Percentiles rank a stretch among this genome's conserved stretches.
Evolutionary conservation across 2,888 invertebrate species (phyloP).

Genomic region (Leucania comma): DNA sequence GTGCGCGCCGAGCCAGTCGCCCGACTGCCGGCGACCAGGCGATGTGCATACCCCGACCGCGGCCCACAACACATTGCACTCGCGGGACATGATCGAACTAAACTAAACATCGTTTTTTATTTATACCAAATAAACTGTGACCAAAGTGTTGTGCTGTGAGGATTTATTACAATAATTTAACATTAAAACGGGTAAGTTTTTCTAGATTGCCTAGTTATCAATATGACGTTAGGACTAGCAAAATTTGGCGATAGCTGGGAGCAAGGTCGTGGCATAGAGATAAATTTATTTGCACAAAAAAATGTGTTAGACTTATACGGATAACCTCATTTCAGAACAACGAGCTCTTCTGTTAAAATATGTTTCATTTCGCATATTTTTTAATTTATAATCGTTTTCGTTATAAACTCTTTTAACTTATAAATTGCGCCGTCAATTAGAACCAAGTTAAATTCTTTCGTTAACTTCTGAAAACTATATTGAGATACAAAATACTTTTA

Average conservation of each 20-base stretch:
- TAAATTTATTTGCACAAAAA: slow-evolving; percentile 90
- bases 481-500: slow-evolving; percentile 23
- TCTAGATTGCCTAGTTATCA: slow-evolving; percentile 79
- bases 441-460: slow-evolving; percentile 35
- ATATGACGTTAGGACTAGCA: slow-evolving; percentile 84
- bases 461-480: slow-evolving; percentile 49
- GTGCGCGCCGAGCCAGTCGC: slow-evolving; percentile 88
- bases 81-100: slow-evolving; percentile 66
- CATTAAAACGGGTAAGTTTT: slow-evolving; percentile 67
- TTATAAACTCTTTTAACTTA: slow-evolving; percentile 34
- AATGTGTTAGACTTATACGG: slow-evolving; percentile 87
- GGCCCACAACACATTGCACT: slow-evolving; percentile 72
- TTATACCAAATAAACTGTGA: slow-evolving; percentile 66
- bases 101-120: slow-evolving; percentile 61
- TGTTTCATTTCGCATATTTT: slow-evolving; percentile 61
- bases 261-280: slow-evolving; percentile 88
- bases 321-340: slow-evolving; percentile 89
- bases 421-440: slow-evolving; percentile 37
- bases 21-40: slow-evolving; percentile 84
- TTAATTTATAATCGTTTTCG: slow-evolving; percentile 53
- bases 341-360: slow-evolving; percentile 76
- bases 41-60: slow-evolving; percentile 78
- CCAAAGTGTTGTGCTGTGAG: slow-evolving; percentile 75
- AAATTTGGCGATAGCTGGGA: slow-evolving; percentile 89
- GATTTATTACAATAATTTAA: slow-evolving; percentile 66